Conservation (phyloP, 2,888 invertebrate species). For the Mimachlamys varia region DNA sequence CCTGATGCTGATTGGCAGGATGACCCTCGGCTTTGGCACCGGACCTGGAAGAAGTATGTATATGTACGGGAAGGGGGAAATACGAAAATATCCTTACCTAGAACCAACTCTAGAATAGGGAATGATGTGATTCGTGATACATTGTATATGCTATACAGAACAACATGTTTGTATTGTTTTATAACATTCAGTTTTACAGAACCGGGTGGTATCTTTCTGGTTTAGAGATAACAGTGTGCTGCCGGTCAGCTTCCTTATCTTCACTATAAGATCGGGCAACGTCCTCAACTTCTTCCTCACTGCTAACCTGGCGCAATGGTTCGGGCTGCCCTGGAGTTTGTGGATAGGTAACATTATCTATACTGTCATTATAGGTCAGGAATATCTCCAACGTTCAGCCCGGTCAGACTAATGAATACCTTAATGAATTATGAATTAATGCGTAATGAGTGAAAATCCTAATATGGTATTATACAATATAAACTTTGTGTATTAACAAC, state of each 20-base stretch:
- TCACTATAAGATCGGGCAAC: constrained; percentile 76
- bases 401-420: too few species aligned
- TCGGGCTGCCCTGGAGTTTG: constrained; percentile 72
- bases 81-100: too few species aligned
- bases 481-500: too few species aligned
- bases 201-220: constrained; percentile 77
- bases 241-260: constrained; percentile 78
- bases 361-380: neutral
- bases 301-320: constrained; percentile 62
- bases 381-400: too few species aligned
- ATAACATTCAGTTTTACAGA: constrained; percentile 73
- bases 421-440: too few species aligned
- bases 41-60: constrained; percentile 77
- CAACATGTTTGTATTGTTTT: too few species aligned
- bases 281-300: constrained; percentile 79
- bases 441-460: too few species aligned
- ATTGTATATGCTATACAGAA: too few species aligned
- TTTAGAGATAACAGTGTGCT: constrained; percentile 76
- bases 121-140: too few species aligned
- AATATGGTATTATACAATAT: too few species aligned
- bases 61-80: neutral
- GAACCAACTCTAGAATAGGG: too few species aligned
- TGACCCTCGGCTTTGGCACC: constrained; percentile 77
- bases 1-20: constrained; percentile 75
- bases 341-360: constrained; percentile 71